Percentiles rank a stretch among this genome's conserved stretches.
Evolutionary conservation across 2,797 vertebrate genomes (phyloP).

Genomic region (Mormyrops boulengeri): DNA sequence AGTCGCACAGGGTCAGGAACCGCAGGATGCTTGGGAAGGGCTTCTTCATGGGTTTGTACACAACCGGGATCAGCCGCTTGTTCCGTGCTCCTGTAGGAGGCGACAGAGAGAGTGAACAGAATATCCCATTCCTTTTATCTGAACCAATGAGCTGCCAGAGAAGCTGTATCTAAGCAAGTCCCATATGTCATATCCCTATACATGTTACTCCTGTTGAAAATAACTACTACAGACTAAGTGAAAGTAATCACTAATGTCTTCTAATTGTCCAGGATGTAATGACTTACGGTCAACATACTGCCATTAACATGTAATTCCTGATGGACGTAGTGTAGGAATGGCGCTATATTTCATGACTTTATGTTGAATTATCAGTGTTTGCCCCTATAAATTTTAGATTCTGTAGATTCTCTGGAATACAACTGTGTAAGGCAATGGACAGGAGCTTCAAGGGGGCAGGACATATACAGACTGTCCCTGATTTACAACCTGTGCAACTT

Average conservation of each 20-base stretch:
- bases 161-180: not conserved
- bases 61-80: slow-evolving; percentile 87
- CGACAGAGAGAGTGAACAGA: not conserved
- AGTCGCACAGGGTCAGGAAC: slow-evolving; percentile 90
- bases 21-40: slow-evolving; percentile 88
- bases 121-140: not conserved
- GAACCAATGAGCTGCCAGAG: not conserved
- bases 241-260: not conserved
- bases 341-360: not conserved
- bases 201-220: not conserved
- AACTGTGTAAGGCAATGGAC: too few species aligned
- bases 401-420: too few species aligned
- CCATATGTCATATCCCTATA: not conserved
- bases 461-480: not conserved
- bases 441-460: too few species aligned
- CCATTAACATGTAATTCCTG: not conserved
- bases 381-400: not conserved
- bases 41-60: slow-evolving; percentile 82
- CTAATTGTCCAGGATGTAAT: too few species aligned
- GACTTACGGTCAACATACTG: not conserved
- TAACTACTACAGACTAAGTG: not conserved
- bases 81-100: slow-evolving; percentile 69
- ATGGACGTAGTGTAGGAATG: not conserved
- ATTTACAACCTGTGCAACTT: not conserved
- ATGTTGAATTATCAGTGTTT: not conserved